Percentiles rank a stretch among this genome's conserved stretches.
These are phyloP conservation scores for Drosophila prosaltans DNA, from an alignment of 1,140 invertebrate species.

Conservation along the genomic window DNA sequence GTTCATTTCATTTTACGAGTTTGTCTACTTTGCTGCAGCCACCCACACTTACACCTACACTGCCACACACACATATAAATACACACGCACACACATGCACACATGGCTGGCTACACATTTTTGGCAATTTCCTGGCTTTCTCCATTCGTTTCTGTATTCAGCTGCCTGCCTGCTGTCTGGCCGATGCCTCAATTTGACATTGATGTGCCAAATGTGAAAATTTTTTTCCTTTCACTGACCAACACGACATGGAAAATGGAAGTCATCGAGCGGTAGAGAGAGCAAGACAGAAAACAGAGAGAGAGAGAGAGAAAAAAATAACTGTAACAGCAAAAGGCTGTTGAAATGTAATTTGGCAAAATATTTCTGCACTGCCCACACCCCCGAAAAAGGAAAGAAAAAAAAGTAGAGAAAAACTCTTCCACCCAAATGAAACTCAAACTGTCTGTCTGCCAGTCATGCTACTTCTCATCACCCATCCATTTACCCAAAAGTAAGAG, in stretches of 20 bases:
- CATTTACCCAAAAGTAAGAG: slow-evolving; percentile 11
- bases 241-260: slow-evolving; percentile 15
- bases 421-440: slow-evolving; percentile 76
- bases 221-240: slow-evolving; percentile 58
- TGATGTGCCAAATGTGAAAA: slow-evolving; percentile 80
- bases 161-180: slow-evolving; percentile 35
- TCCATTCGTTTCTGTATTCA: slow-evolving; percentile 4
- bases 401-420: slow-evolving; percentile 10
- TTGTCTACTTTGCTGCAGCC: slow-evolving; percentile 61
- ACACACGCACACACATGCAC: slow-evolving; percentile 21
- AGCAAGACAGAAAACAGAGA: not conserved
- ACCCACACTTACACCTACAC: slow-evolving; percentile 27
- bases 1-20: slow-evolving; percentile 75
- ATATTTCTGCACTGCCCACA: slow-evolving; percentile 58
- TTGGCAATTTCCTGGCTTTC: slow-evolving; percentile 68
- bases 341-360: slow-evolving; percentile 80
- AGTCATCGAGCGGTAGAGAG: slow-evolving; percentile 27
- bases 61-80: slow-evolving; percentile 25
- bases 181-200: slow-evolving; percentile 79
- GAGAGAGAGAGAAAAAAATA: slow-evolving; percentile 16
- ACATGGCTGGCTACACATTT: slow-evolving; percentile 38
- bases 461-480: slow-evolving; percentile 36
- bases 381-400: not conserved
- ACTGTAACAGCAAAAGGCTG: slow-evolving; percentile 65
- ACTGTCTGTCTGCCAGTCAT: slow-evolving; percentile 62